phyloP scores from a whole-genome alignment of 2,113 vertebrate species.

The Cyprinodon variegatus region DNA sequence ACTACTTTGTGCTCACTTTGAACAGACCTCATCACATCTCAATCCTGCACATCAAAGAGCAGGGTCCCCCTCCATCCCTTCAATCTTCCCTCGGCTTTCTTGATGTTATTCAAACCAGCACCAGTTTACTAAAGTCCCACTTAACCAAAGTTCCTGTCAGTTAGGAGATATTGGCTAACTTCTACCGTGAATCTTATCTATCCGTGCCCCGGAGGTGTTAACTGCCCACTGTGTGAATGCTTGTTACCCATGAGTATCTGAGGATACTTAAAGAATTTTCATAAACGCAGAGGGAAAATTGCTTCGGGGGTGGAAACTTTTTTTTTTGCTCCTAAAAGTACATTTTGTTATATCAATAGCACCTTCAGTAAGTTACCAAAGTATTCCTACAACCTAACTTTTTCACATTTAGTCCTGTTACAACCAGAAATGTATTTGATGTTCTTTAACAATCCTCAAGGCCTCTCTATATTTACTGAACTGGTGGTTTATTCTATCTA shows the following conservation, averaged over 20 bases:
- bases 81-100: slow-evolving; percentile 62
- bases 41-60: slow-evolving; percentile 81
- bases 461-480: too few species aligned
- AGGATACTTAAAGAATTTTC: slow-evolving; percentile 45
- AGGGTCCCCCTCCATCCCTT: slow-evolving; percentile 24
- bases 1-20: slow-evolving; percentile 77
- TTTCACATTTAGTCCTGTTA: not conserved
- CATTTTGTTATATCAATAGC: slow-evolving; percentile 21
- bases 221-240: slow-evolving; percentile 39
- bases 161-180: slow-evolving; percentile 64
- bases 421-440: not conserved
- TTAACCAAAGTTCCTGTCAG: slow-evolving; percentile 71
- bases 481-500: not conserved
- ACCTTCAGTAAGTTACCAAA: not conserved
- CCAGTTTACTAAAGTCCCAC: slow-evolving; percentile 74
- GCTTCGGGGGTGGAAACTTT: slow-evolving; percentile 8
- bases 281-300: slow-evolving; percentile 11
- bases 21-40: slow-evolving; percentile 82
- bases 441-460: not conserved
- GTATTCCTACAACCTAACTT: not conserved
- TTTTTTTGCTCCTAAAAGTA: slow-evolving; percentile 14
- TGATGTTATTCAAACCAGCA: slow-evolving; percentile 73
- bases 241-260: slow-evolving; percentile 35
- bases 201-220: slow-evolving; percentile 52
- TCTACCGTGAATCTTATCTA: slow-evolving; percentile 68